A percentile compares a stretch with the other conserved stretches of the same genome.
Evolutionary conservation across 2,113 vertebrate genomes (phyloP).

Genomic region (Rhinolophus ferrumequinum): DNA sequence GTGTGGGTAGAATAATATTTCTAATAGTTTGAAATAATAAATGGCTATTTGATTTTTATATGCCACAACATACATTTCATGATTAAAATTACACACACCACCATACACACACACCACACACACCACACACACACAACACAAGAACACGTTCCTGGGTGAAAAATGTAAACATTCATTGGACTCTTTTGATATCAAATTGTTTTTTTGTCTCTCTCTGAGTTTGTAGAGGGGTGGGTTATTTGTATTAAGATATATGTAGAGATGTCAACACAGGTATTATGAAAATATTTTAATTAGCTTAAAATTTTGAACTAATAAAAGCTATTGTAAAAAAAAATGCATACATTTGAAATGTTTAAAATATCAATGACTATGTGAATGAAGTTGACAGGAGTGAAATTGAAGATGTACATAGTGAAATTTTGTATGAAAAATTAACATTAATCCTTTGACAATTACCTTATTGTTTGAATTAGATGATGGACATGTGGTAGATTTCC

Average conservation of each 20-base stretch:
- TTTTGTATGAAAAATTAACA: neutral
- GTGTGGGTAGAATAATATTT: neutral
- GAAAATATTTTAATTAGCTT: neutral
- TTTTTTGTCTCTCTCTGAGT: neutral
- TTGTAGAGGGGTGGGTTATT: neutral
- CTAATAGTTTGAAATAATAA: neutral
- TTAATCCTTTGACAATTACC: neutral
- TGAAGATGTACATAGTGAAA: neutral
- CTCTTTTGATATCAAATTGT: neutral
- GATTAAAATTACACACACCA: neutral
- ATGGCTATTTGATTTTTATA: neutral
- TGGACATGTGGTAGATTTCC: neutral
- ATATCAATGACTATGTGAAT: neutral
- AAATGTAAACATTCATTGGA: neutral
- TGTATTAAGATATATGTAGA: neutral
- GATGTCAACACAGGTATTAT: neutral
- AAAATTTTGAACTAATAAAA: neutral
- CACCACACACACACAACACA: neutral
- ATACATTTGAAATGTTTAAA: neutral
- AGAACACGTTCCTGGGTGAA: neutral
- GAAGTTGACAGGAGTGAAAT: neutral
- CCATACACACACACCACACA: neutral
- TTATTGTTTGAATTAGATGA: neutral
- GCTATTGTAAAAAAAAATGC: neutral
- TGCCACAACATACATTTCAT: neutral